These are phyloP conservation scores for Monochamus alternatus DNA, from an alignment of 2,888 invertebrate genomes.

Conservation along the genomic window DNA sequence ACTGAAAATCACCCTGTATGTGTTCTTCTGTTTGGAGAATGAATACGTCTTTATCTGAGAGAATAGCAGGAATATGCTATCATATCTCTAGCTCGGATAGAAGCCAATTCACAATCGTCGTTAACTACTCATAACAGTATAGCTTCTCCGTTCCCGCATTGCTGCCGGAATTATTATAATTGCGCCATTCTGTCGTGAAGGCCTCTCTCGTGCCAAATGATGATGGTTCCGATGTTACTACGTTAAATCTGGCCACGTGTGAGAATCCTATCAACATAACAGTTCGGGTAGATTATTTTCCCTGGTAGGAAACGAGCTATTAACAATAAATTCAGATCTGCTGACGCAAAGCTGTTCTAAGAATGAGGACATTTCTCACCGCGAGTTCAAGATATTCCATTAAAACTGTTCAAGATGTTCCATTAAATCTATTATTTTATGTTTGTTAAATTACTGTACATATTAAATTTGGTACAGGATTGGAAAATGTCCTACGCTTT, in stretches of 20 bases:
- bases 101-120: conserved; percentile 18
- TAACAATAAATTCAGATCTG: conserved; percentile 4
- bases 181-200: neutral
- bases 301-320: neutral
- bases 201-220: conserved; percentile 12
- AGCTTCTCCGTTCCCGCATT: neutral
- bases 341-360: neutral
- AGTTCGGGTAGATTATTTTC: conserved; percentile 10
- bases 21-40: too few species aligned
- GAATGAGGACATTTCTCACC: neutral
- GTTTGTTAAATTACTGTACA: too few species aligned
- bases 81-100: neutral
- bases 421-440: too few species aligned
- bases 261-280: conserved; percentile 24
- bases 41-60: too few species aligned
- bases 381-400: neutral
- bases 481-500: too few species aligned
- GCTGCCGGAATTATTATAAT: conserved; percentile 19
- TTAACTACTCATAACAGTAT: conserved; percentile 12
- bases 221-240: conserved; percentile 9
- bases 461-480: too few species aligned
- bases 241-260: conserved; percentile 17
- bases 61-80: neutral
- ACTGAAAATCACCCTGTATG: too few species aligned
- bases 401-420: too few species aligned